These are phyloP conservation scores for Microplitis manilae DNA, from an alignment of 2,888 invertebrate species.

Conservation along the genomic window DNA sequence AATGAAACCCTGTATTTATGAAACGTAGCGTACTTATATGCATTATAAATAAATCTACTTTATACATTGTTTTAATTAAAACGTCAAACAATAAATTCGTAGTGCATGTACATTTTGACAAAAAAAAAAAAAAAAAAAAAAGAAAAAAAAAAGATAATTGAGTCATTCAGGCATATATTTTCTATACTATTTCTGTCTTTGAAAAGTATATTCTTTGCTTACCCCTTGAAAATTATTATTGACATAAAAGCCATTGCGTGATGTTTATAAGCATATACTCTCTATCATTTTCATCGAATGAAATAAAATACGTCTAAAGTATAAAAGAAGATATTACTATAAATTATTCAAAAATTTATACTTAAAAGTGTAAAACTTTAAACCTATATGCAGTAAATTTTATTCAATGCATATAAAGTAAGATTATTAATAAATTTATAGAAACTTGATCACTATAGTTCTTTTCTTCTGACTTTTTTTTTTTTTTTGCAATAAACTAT, in stretches of 20 bases:
- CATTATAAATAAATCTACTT: background rate
- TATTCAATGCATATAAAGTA: background rate
- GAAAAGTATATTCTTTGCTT: background rate
- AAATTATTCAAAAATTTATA: too few species aligned
- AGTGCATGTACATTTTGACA: background rate
- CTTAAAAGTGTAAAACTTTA: too few species aligned
- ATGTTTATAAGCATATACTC: too few species aligned
- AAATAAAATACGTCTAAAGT: too few species aligned
- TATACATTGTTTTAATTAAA: background rate
- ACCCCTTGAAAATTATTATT: background rate
- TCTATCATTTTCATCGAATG: too few species aligned
- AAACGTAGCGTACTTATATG: background rate
- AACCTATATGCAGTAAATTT: background rate
- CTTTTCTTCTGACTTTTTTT: background rate
- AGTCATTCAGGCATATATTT: background rate
- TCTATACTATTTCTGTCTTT: background rate
- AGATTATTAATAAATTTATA: too few species aligned
- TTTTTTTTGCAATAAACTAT: background rate
- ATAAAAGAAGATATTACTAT: too few species aligned
- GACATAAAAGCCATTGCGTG: background rate
- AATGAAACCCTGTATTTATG: background rate
- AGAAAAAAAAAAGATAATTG: background rate
- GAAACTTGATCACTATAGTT: background rate
- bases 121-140: background rate
- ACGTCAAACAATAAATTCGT: background rate